phyloP scores from a whole-genome alignment of 1,140 invertebrate genomes.

The Musca domestica region DNA sequence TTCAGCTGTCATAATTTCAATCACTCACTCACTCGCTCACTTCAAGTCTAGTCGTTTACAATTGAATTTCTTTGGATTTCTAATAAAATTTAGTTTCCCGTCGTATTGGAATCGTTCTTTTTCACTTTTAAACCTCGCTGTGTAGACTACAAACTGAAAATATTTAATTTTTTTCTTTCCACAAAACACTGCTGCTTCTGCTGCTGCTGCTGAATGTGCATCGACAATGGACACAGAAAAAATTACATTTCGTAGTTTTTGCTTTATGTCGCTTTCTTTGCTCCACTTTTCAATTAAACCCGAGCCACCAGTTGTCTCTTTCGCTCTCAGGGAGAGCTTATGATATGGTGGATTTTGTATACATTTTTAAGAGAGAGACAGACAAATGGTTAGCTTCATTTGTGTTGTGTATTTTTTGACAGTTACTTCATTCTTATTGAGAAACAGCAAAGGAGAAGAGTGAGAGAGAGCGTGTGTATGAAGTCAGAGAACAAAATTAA shows the following conservation, averaged over 20 bases:
- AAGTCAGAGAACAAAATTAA: too few relatives aligned
- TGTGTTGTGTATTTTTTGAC: neutral
- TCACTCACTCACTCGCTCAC: neutral
- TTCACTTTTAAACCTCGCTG: conserved; percentile 1
- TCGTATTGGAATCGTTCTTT: neutral
- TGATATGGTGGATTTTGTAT: neutral
- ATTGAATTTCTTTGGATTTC: neutral
- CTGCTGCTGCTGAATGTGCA: too few relatives aligned
- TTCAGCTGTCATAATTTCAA: conserved; percentile 7
- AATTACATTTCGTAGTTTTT: too few relatives aligned
- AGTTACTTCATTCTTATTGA: conserved; percentile 5
- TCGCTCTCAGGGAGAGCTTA: neutral
- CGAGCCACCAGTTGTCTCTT: conserved; percentile 1
- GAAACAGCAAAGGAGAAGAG: neutral
- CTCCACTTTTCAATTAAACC: neutral
- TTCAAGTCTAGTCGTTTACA: neutral
- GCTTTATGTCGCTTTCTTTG: neutral
- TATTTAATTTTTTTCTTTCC: conserved; percentile 1
- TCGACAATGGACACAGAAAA: too few relatives aligned
- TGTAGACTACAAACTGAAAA: neutral
- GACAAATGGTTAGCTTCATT: neutral
- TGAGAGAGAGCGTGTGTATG: too few relatives aligned
- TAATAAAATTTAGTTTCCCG: neutral
- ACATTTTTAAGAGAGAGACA: neutral
- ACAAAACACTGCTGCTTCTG: too few relatives aligned